Evolutionary conservation across 2,113 vertebrate species (phyloP).

Genomic region (Solenodon paradoxus): DNA sequence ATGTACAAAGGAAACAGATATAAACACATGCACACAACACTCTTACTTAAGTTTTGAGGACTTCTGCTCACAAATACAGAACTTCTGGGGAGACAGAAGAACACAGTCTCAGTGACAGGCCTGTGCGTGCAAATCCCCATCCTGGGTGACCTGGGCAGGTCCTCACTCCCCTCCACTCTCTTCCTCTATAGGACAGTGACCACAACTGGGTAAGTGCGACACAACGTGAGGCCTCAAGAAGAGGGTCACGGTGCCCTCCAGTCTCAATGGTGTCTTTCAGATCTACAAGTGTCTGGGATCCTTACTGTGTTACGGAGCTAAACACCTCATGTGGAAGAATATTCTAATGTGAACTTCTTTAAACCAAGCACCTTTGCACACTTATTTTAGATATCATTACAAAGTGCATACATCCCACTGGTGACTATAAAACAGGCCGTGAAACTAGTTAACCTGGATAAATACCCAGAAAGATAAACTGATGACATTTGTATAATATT

Average conservation of each 20-base stretch:
- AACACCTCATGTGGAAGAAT: not conserved
- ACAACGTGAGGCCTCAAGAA: not conserved
- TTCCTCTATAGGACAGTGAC: not conserved
- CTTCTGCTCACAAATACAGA: not conserved
- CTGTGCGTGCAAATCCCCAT: not conserved
- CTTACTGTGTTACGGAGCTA: not conserved
- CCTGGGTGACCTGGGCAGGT: not conserved
- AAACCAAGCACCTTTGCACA: not conserved
- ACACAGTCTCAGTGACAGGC: not conserved
- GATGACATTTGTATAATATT: not conserved
- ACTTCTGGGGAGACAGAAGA: not conserved
- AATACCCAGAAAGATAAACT: not conserved
- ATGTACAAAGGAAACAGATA: not conserved
- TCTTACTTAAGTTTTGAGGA: not conserved
- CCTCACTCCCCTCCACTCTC: not conserved
- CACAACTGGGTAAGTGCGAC: rapidly evolving
- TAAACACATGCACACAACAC: not conserved
- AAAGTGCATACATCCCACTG: not conserved
- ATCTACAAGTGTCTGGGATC: not conserved
- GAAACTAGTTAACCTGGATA: not conserved
- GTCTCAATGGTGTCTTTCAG: not conserved
- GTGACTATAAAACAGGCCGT: not conserved
- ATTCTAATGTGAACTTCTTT: not conserved
- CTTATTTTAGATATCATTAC: not conserved
- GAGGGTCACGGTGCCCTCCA: rapidly evolving